Evolutionary conservation across 2,888 invertebrate genomes (phyloP), one percentile per base, ranked within the genome.

Genomic region (Thysanoteuthis rhombus): DNA sequence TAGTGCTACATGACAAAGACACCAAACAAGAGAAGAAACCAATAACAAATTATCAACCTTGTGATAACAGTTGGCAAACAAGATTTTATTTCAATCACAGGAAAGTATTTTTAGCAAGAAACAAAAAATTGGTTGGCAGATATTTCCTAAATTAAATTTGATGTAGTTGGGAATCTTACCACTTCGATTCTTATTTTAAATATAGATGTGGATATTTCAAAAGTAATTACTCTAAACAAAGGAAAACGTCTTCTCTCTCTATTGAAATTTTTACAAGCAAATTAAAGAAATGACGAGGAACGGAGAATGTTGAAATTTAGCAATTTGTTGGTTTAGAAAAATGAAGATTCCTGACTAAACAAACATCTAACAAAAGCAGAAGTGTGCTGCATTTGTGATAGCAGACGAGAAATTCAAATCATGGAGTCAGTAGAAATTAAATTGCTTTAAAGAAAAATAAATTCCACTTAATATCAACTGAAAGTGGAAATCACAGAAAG

Each of bases 401-500:
- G 75, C 75, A 75, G 32, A 75, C 19, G 47, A 19, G 47, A 47
- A 47, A 22, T 75, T 75, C 32, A 75, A 75, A 32, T 75, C 32
- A 75, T 75, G 12, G 32, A n/a, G 32, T n/a, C 32, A 75, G n/a
- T 75, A 75, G 75, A n/a, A 75, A 32, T 32, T 58, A 12, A 75
- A n/a, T 1, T 32, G 32, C 8, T 75, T 75, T 1, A 75, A 32
- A 75, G 10, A 32, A 58, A 58, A 58, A 58, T 28, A 58, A 58
- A 75, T 32, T 47, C 47, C 47, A 47, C 47, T 47, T 75, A 32
- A 75, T 75, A 75, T 75, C 75, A 75, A 75, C 32, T 75, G 75
- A n/a, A 75, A 75, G n/a, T n/a, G 75, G 75, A n/a, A 75, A 75
- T 75, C 75, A 75, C n/a, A 75, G 75, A 75, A 75, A 75, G n/a